Conservation (phyloP, 2,888 invertebrate genomes). For the Onchidella celtica region DNA sequence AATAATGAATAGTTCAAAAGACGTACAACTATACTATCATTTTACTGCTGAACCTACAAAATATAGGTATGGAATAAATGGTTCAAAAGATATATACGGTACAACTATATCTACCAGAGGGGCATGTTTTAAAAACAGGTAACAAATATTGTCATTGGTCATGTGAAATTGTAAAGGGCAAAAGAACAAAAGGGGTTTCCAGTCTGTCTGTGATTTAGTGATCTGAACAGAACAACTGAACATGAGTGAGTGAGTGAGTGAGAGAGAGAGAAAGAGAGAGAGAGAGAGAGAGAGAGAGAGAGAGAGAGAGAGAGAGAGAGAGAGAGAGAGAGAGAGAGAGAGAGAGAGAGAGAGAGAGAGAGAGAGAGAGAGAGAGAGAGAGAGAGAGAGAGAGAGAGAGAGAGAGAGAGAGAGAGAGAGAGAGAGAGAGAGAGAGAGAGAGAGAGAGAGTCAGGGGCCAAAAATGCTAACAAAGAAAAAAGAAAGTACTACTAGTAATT, state of each 20-base stretch:
- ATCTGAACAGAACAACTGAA: neutral
- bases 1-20: too few species aligned
- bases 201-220: too few species aligned
- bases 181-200: too few species aligned
- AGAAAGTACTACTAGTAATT: too few species aligned
- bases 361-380: constrained; percentile 1
- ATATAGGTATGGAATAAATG: too few species aligned
- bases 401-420: neutral
- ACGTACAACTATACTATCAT: too few species aligned
- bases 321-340: neutral
- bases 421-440: neutral
- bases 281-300: constrained; percentile 30
- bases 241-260: neutral
- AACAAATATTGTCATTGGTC: too few species aligned
- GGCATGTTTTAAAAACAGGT: too few species aligned
- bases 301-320: neutral
- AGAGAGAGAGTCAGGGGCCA: neutral
- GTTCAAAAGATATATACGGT: too few species aligned
- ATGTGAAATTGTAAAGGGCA: too few species aligned
- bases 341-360: constrained; percentile 13
- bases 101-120: too few species aligned
- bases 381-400: constrained; percentile 27
- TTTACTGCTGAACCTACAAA: too few species aligned
- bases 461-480: neutral
- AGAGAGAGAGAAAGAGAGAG: constrained; percentile 12